Evolutionary conservation across 2,113 vertebrate genomes (phyloP), one percentile per base, ranked within the genome.

Genomic region (Henicopernis longicauda): DNA sequence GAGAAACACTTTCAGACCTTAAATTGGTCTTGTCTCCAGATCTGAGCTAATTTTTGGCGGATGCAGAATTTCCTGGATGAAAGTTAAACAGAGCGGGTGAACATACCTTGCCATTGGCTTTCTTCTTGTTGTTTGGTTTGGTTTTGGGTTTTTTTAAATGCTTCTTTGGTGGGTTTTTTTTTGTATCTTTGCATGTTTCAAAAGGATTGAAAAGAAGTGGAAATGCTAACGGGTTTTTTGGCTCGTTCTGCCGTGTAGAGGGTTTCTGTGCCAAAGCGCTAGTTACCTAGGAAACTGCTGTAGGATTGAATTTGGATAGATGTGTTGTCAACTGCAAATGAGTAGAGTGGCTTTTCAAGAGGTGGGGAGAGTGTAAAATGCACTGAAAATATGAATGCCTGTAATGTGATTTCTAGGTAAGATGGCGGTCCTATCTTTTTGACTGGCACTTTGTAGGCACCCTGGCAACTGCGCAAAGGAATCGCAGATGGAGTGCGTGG

Each of bases 241-340:
- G 78, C 87, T 82, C 44, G 3, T 83, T 93, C 85, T 86, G 73
- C 81, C 20, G 16, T 76, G 71, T 78, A 38, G 81, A 88, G 59
- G 32, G 14, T 93, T 89, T 90, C 83, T 93, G 72, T 85, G 90
- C 86, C 90, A 78, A 92, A 93, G 84, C 25, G 7, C 89, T 94
- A 61, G 97, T 98, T 98, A 95, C 97, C 97, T 97, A 95, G 97
- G 98, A 97, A 98, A 98, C 97, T 67, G 92, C 91, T 91, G 82
- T 82, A 69, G 85, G 72, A 90, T 49, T 61, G 92, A 82, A 74
- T 93, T 88, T 92, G 90, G 95, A 95, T 88, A 86, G 93, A 94
- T 95, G 83, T 77, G 93, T 93, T 97, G 94, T 97, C 96, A 96
- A 84, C 95, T 92, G 83, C 86, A 86, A 91, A 92, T 66, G 90